Evolutionary conservation across 2,797 vertebrate genomes (phyloP).

Genomic region (Dryobates pubescens): DNA sequence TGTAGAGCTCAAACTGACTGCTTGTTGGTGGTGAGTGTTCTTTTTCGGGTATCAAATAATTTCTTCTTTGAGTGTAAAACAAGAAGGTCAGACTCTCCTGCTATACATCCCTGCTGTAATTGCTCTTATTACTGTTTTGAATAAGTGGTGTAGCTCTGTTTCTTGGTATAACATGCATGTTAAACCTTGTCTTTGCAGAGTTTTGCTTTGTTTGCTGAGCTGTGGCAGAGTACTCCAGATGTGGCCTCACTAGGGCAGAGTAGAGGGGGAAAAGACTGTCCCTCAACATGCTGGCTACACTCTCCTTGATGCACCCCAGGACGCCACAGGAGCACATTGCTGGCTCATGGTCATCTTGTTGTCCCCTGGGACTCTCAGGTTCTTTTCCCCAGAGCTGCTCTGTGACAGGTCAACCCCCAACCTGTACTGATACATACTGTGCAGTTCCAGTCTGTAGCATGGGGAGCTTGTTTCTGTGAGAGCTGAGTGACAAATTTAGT

Average conservation of each 20-base stretch:
- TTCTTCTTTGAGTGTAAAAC: slow-evolving; percentile 17
- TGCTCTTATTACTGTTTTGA: slow-evolving; percentile 25
- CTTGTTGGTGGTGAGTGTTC: not conserved
- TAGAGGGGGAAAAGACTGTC: too few relatives aligned
- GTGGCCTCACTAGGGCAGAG: too few relatives aligned
- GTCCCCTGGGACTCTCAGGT: too few relatives aligned
- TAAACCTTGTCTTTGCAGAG: not conserved
- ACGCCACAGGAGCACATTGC: too few relatives aligned
- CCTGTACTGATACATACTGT: not conserved
- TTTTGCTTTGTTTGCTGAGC: slow-evolving; percentile 19
- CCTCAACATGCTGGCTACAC: too few relatives aligned
- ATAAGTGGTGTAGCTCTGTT: not conserved
- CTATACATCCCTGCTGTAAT: not conserved
- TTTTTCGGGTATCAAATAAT: slow-evolving; percentile 47
- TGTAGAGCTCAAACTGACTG: not conserved
- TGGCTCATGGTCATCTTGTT: too few relatives aligned
- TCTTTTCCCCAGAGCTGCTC: too few relatives aligned
- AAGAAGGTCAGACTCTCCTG: slow-evolving; percentile 1
- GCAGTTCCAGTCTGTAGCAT: not conserved
- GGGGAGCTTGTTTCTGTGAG: not conserved
- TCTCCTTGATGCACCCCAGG: too few relatives aligned
- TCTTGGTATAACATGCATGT: not conserved
- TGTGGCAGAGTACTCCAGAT: not conserved
- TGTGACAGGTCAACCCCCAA: too few relatives aligned
- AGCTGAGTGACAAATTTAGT: not conserved